Percentiles rank a stretch among this genome's conserved stretches.
Conservation (phyloP, 2,888 invertebrate species). For the Drosophila kanekoi region DNA sequence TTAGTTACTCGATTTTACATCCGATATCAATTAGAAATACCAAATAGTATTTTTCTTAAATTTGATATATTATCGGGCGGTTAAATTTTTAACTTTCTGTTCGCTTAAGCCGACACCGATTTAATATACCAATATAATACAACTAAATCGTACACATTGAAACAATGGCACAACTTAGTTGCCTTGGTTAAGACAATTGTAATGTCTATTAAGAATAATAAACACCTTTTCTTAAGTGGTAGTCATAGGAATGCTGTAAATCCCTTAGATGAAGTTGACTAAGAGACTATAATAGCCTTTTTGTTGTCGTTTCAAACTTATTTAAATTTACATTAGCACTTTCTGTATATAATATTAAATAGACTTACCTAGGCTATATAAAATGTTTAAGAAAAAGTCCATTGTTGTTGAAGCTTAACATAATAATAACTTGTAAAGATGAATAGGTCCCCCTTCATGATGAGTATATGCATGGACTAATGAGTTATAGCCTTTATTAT, state of each 20-base stretch:
- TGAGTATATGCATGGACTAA: slow-evolving; percentile 48
- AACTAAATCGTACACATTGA: no score
- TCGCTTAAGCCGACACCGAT: not conserved
- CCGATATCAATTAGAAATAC: not conserved
- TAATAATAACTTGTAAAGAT: slow-evolving; percentile 19
- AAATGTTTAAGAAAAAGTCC: not conserved
- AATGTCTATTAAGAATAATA: no score
- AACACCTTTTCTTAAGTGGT: no score
- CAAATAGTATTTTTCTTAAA: slow-evolving; percentile 7
- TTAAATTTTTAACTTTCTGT: no score
- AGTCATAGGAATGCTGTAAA: no score
- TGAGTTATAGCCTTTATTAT: slow-evolving; percentile 56
- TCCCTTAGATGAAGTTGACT: no score
- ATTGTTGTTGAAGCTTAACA: slow-evolving; percentile 9
- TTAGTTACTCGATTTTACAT: not conserved
- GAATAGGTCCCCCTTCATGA: slow-evolving; percentile 13
- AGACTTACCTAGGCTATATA: not conserved
- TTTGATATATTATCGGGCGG: no score
- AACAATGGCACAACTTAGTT: no score
- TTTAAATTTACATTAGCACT: not conserved
- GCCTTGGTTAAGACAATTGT: no score
- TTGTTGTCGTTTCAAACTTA: no score
- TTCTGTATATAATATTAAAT: not conserved
- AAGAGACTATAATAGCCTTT: no score
- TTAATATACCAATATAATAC: no score